These are phyloP conservation scores for Lepus europaeus DNA, from an alignment of 2,113 vertebrate species.

Conservation along the genomic window DNA sequence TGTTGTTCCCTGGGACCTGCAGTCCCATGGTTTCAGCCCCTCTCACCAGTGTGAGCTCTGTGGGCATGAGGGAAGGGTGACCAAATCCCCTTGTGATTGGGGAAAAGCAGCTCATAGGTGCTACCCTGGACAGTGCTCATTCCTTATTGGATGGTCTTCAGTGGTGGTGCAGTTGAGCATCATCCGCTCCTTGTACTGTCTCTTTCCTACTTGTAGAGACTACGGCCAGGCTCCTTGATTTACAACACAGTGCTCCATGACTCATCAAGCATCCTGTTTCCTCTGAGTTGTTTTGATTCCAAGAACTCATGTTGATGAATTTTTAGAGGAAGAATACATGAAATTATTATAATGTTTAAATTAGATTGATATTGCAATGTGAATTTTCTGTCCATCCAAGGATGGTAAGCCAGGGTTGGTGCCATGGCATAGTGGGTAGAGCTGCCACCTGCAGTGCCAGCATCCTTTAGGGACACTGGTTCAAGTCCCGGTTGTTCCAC, in stretches of 20 bases:
- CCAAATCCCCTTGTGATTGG: background rate
- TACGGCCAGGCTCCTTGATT: background rate
- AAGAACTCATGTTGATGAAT: background rate
- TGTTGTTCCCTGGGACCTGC: background rate
- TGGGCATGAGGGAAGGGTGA: background rate
- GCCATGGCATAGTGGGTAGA: no score
- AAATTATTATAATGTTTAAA: slow-evolving; percentile 2
- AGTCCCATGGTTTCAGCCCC: background rate
- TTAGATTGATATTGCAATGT: background rate
- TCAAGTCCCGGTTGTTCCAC: no score
- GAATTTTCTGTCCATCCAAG: background rate
- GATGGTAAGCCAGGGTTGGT: no score
- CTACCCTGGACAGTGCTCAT: background rate
- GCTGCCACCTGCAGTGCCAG: no score
- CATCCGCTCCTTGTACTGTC: accelerated
- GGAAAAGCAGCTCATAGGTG: background rate
- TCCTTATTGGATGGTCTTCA: background rate
- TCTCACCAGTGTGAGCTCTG: background rate
- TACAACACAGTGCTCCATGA: background rate
- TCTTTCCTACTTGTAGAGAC: background rate
- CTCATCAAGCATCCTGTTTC: background rate
- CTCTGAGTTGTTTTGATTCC: slow-evolving; percentile 17
- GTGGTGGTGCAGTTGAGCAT: accelerated
- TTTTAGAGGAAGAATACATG: background rate
- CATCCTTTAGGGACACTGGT: no score